Evolutionary conservation across 2,888 invertebrate species (phyloP).

Genomic region (Aproaerema taeniolella): DNA sequence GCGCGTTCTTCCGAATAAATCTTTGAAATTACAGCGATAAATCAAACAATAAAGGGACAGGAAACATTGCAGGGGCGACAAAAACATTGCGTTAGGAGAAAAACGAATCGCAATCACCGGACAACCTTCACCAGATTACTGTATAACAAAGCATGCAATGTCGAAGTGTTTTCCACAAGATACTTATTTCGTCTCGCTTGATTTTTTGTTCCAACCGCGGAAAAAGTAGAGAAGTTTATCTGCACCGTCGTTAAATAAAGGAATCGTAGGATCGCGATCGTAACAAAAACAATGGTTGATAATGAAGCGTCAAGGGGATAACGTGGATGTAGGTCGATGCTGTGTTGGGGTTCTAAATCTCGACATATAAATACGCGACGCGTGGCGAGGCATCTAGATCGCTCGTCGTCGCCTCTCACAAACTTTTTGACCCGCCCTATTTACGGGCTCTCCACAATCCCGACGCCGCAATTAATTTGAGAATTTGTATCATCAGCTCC

Average conservation of each 20-base stretch:
- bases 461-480: constrained; percentile 18
- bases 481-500: constrained; percentile 16
- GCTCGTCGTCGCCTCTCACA: constrained; percentile 37
- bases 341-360: constrained; percentile 46
- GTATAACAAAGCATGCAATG: constrained; percentile 5
- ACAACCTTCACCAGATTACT: constrained; percentile 18
- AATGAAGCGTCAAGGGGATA: constrained; percentile 39
- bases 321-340: constrained; percentile 52
- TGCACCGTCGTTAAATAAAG: constrained; percentile 18
- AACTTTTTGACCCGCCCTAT: constrained; percentile 43
- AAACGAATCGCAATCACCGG: constrained; percentile 22
- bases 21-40: not conserved
- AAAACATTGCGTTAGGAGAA: constrained; percentile 14
- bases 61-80: constrained; percentile 5
- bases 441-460: constrained; percentile 21
- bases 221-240: no score
- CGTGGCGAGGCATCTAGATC: constrained; percentile 38
- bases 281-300: constrained; percentile 34
- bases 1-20: no score
- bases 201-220: constrained; percentile 3
- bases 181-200: constrained; percentile 14
- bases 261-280: constrained; percentile 21
- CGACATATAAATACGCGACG: constrained; percentile 48
- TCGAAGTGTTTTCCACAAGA: constrained; percentile 12
- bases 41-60: not conserved